Evolutionary conservation across 1,140 invertebrate genomes (phyloP), one percentile per base, ranked within the genome.

Genomic region (Trinorchestia longiramus): DNA sequence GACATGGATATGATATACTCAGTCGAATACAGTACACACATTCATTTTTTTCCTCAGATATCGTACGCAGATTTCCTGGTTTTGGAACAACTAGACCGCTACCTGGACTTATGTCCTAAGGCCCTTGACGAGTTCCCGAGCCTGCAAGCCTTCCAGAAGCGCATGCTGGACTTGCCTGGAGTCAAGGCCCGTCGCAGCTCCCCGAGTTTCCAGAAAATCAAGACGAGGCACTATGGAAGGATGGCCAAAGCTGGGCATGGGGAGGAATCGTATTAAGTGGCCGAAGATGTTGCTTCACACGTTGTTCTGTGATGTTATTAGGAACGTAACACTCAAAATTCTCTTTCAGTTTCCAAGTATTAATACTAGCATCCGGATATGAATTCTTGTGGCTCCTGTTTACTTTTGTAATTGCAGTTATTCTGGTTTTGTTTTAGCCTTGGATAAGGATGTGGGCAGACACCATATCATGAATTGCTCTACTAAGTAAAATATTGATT

Each of bases 131-230:
- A 8, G 19, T 94, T 94, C 92, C 43, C 92, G 41, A 94, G 6
- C 43, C 44, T 94, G 44, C 36, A 44, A 36, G 44, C 43, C 92
- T 45, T 45, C 44, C 92, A 47, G 43, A 94, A 42, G 36, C 44
- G 43, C 19, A 43, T 94, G 92, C 92, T 94, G 36, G 44, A 47
- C 92, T n/a, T 94, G 92, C 92, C 92, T 45, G 92, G 92, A n/a
- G 92, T 94, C 0, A 45, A 94, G 92, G 92, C 43, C 3, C 92
- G 92, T n/a, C 43, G 92, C 43, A 40, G 11, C 92, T 94, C 92
- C 6, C 43, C 92, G 6, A 45, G 44, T 11, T 94, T 45, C 92
- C 43, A 94, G 44, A 94, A 94, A 40, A 94, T 94, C 19, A 94
- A 45, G 40, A 94, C 92, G 40, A 94, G 92, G 41, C 44, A 43